Evolutionary conservation across 2,113 vertebrate genomes (phyloP).

Genomic region (Actenoides hombroni): DNA sequence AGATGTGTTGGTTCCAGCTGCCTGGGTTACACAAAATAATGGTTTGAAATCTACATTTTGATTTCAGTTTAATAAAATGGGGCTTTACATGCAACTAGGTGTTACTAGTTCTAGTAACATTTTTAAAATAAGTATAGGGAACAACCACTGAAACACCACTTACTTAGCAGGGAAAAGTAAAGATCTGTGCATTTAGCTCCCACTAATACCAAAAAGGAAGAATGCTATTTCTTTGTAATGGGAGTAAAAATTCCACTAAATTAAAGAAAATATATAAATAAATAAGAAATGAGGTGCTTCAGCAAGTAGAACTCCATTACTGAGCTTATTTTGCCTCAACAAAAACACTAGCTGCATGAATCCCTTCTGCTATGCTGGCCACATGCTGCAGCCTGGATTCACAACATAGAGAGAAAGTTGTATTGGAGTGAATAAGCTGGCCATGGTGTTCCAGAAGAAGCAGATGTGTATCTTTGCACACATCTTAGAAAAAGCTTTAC

Average conservation of each 20-base stretch:
- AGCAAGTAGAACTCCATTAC: not conserved
- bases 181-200: not conserved
- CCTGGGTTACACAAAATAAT: not conserved
- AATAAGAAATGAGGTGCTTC: not conserved
- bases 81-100: not conserved
- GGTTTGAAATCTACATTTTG: not conserved
- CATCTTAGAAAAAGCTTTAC: not conserved
- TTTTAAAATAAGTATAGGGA: not conserved
- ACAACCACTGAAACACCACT: not conserved
- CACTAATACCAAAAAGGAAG: not conserved
- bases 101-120: not conserved
- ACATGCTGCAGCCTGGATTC: not conserved
- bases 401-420: rapidly evolving
- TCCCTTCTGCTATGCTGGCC: not conserved
- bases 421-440: not conserved
- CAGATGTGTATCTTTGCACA: not conserved
- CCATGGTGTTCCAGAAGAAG: not conserved
- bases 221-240: not conserved
- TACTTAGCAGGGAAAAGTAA: not conserved
- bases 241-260: not conserved
- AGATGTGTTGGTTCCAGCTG: not conserved
- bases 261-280: not conserved
- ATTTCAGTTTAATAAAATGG: not conserved
- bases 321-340: not conserved
- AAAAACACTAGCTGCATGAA: not conserved